Conservation (phyloP, 2,797 vertebrate species). For the Clarias laeviceps region DNA sequence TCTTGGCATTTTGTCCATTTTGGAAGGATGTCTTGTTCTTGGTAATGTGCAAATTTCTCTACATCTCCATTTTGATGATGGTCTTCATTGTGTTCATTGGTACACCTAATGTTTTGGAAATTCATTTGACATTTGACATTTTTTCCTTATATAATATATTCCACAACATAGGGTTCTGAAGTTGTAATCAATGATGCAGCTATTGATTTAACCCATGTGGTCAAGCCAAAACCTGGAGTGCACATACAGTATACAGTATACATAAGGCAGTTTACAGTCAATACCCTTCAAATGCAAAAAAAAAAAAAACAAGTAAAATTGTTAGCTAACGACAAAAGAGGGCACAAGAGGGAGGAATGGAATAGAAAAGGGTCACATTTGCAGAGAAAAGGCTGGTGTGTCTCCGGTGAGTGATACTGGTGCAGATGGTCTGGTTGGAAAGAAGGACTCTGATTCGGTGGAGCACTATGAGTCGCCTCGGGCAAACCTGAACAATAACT, state of each 20-base stretch:
- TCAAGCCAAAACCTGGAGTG: background rate
- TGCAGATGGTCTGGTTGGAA: slow-evolving; percentile 45
- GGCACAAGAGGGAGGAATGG: background rate
- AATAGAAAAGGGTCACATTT: slow-evolving; percentile 52
- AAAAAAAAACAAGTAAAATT: background rate
- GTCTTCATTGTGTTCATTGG: background rate
- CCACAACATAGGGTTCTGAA: background rate
- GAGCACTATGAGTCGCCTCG: slow-evolving; percentile 43
- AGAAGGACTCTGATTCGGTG: slow-evolving; percentile 32
- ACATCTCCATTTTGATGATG: background rate
- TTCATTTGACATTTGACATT: background rate
- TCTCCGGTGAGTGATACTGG: slow-evolving; percentile 34
- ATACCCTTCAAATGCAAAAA: background rate
- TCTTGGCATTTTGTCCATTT: background rate
- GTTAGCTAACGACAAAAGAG: slow-evolving; percentile 6
- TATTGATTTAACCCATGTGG: background rate
- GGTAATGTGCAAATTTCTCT: background rate
- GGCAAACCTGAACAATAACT: slow-evolving; percentile 58
- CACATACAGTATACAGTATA: background rate
- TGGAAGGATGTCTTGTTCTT: background rate
- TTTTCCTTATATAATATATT: background rate
- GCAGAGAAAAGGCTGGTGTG: slow-evolving; percentile 15
- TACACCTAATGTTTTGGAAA: background rate
- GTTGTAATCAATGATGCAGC: background rate
- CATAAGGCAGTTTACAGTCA: background rate